Evolutionary conservation across 2,888 invertebrate genomes (phyloP).

Genomic region (Xiphydria camelus): DNA sequence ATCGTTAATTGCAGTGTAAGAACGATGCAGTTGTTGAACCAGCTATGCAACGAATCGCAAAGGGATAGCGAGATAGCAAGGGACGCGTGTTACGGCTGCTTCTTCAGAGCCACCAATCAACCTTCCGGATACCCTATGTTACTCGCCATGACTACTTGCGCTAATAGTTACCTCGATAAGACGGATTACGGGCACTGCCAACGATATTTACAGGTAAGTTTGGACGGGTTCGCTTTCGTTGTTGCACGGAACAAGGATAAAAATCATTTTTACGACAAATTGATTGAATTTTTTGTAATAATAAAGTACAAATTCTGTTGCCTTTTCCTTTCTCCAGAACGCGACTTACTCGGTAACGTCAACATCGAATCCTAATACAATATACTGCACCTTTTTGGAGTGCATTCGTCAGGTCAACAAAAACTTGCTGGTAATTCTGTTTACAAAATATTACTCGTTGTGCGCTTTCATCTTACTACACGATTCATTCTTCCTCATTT

Average conservation of each 20-base stretch:
- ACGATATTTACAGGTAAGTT: conserved; percentile 35
- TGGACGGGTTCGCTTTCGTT: not conserved
- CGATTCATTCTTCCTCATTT: too few species aligned
- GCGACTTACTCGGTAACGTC: conserved; percentile 30
- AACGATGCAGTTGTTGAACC: conserved; percentile 62
- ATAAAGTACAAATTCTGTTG: too few species aligned
- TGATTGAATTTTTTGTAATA: not conserved
- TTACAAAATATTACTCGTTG: too few species aligned
- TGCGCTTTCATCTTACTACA: not conserved
- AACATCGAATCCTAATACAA: conserved; percentile 30
- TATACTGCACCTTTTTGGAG: conserved; percentile 50
- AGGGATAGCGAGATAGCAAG: conserved; percentile 62
- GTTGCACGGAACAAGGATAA: not conserved
- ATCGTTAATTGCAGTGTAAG: conserved; percentile 53
- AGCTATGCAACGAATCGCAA: conserved; percentile 70
- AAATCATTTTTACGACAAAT: not conserved
- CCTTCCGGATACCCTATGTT: conserved; percentile 40
- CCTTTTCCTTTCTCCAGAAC: conserved; percentile 33
- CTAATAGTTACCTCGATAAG: conserved; percentile 39
- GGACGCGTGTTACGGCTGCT: conserved; percentile 69
- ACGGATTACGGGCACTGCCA: conserved; percentile 46
- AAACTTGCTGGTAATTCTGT: conserved; percentile 46
- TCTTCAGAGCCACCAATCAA: conserved; percentile 61
- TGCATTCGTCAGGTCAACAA: conserved; percentile 52
- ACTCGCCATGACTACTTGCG: conserved; percentile 42